A percentile compares a stretch with the other conserved stretches of the same genome.
Evolutionary conservation across 2,888 invertebrate species (phyloP).

Genomic region (Nycteola revayana): DNA sequence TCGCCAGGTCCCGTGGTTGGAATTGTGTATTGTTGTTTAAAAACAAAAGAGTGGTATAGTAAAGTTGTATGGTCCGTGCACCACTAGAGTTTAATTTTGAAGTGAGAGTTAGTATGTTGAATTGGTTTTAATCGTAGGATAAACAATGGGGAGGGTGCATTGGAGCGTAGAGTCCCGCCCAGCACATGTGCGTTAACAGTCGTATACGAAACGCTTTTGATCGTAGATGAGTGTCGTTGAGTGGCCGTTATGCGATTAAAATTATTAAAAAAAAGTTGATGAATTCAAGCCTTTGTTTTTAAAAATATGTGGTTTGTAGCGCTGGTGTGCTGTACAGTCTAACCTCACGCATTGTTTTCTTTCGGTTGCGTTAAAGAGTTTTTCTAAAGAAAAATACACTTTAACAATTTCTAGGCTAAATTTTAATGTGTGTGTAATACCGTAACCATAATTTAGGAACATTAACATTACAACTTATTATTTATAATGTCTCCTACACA

Average conservation of each 20-base stretch:
- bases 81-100: constrained; percentile 78
- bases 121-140: constrained; percentile 81
- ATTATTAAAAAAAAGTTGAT: constrained; percentile 16
- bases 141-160: constrained; percentile 73
- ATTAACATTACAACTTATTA: too few species aligned
- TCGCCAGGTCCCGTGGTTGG: constrained; percentile 20
- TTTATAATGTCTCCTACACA: too few species aligned
- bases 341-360: neutral
- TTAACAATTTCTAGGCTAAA: too few species aligned
- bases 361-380: too few species aligned
- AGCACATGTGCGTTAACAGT: constrained; percentile 54
- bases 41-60: constrained; percentile 75
- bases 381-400: too few species aligned
- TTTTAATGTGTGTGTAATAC: too few species aligned
- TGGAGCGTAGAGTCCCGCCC: constrained; percentile 67
- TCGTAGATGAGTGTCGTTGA: constrained; percentile 35
- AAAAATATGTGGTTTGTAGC: too few species aligned
- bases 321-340: too few species aligned
- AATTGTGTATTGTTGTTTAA: constrained; percentile 71
- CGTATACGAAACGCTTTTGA: constrained; percentile 25
- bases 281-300: neutral
- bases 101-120: constrained; percentile 79
- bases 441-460: too few species aligned
- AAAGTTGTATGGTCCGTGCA: constrained; percentile 29
- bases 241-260: constrained; percentile 30